phyloP scores from a whole-genome alignment of 1,140 invertebrate species.

The Solen grandis region DNA sequence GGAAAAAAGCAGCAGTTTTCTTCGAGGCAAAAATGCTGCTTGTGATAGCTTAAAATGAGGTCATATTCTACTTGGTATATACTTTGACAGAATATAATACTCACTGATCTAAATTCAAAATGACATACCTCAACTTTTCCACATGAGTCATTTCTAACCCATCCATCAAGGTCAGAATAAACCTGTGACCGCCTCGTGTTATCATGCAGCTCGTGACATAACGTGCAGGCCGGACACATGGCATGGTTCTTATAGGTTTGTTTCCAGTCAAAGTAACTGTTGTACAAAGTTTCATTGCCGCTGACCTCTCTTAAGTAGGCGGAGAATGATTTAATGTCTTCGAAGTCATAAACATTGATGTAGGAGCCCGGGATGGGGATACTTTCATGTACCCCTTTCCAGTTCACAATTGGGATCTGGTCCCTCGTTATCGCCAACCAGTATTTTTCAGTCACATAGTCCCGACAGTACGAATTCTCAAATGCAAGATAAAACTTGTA shows the following conservation, averaged over 20 bases:
- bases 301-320: slow-evolving; percentile 87
- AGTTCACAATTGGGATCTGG: slow-evolving; percentile 73
- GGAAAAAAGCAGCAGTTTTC: too few species aligned
- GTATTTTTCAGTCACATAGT: slow-evolving; percentile 80
- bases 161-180: slow-evolving; percentile 69
- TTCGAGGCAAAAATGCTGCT: too few species aligned
- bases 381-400: slow-evolving; percentile 75
- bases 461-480: slow-evolving; percentile 79
- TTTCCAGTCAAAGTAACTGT: slow-evolving; percentile 77
- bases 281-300: slow-evolving; percentile 72
- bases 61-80: too few species aligned
- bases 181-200: slow-evolving; percentile 58
- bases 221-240: slow-evolving; percentile 58
- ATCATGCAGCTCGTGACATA: slow-evolving; percentile 68
- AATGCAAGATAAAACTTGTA: slow-evolving; percentile 92
- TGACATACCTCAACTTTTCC: slow-evolving; percentile 42
- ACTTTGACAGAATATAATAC: too few species aligned
- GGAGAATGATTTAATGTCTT: slow-evolving; percentile 90
- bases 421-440: slow-evolving; percentile 67
- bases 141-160: slow-evolving; percentile 66
- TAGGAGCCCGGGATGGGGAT: slow-evolving; percentile 86
- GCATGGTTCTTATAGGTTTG: slow-evolving; percentile 57
- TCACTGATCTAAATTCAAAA: too few species aligned
- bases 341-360: slow-evolving; percentile 97
- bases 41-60: too few species aligned